phyloP scores from a whole-genome alignment of 2,797 vertebrate species.

The Gephyroberyx darwinii region DNA sequence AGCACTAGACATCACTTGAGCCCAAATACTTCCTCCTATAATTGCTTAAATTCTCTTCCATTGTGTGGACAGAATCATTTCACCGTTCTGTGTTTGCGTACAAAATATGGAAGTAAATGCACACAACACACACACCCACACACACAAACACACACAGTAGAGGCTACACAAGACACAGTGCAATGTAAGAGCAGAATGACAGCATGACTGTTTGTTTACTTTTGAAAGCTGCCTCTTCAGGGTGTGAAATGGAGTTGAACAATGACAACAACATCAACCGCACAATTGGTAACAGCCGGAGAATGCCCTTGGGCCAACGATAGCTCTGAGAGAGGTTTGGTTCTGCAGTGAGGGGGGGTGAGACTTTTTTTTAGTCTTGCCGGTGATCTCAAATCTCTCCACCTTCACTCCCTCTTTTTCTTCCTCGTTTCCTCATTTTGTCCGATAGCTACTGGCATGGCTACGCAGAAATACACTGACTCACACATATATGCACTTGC shows the following conservation, averaged over 20 bases:
- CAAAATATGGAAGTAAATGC: conserved; percentile 36
- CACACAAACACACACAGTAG: not conserved
- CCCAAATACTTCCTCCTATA: conserved; percentile 7
- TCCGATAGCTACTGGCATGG: conserved; percentile 2
- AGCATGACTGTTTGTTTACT: conserved; percentile 49
- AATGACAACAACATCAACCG: conserved; percentile 53
- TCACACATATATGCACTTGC: not conserved
- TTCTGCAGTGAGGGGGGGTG: conserved; percentile 28
- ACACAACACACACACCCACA: not conserved
- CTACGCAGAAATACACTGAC: conserved; percentile 14
- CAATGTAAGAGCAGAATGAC: conserved; percentile 28
- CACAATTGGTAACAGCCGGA: conserved; percentile 39
- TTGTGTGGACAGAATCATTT: conserved; percentile 2
- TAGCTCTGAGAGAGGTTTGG: conserved; percentile 46
- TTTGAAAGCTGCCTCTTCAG: conserved; percentile 52
- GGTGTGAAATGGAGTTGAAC: conserved; percentile 67
- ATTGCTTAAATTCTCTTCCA: conserved; percentile 7
- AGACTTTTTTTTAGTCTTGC: no score
- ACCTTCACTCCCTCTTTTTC: not conserved
- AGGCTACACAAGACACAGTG: conserved; percentile 20
- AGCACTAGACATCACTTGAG: not conserved
- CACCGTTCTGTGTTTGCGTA: conserved; percentile 31
- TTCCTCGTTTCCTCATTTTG: conserved; percentile 1
- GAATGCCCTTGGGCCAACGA: conserved; percentile 45
- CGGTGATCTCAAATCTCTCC: conserved; percentile 8